Conservation (phyloP, 2,888 invertebrate genomes). For the Ormyrus rosae region DNA sequence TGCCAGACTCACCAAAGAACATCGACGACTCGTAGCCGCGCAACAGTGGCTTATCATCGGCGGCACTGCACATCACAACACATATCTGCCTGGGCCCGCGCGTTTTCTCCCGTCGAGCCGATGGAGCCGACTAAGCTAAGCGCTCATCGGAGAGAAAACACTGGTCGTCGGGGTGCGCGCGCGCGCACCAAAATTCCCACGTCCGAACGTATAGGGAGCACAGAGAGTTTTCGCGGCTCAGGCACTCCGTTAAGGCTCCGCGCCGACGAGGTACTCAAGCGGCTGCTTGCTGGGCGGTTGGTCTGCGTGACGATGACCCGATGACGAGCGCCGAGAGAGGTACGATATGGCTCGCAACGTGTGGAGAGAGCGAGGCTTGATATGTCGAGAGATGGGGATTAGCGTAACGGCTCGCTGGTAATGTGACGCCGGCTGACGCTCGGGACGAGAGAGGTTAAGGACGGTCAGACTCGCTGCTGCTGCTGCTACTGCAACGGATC, state of each 20-base stretch:
- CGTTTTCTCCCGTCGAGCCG: not conserved
- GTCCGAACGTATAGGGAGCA: no score
- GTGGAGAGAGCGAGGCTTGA: not conserved
- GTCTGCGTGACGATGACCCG: conserved; percentile 1
- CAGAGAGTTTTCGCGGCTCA: no score
- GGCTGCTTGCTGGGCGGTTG: no score
- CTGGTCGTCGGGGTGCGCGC: not conserved
- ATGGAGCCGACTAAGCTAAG: no score
- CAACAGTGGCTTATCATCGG: conserved; percentile 69
- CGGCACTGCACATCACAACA: conserved; percentile 66
- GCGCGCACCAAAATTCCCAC: not conserved
- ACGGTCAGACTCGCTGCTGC: no score
- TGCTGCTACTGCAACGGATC: no score
- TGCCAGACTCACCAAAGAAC: conserved; percentile 71
- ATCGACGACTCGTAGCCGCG: conserved; percentile 68
- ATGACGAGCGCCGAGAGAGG: not conserved
- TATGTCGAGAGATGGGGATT: not conserved
- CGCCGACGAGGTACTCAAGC: no score
- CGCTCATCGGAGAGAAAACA: no score
- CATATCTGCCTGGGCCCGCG: conserved; percentile 19
- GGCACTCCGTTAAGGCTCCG: no score
- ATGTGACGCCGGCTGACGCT: not conserved
- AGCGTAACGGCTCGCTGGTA: not conserved
- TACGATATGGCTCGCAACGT: not conserved
- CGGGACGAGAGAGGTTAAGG: no score